Base-by-base conservation (phyloP, 1,140 invertebrate genomes). In the Chionoecetes opilio region DNA sequence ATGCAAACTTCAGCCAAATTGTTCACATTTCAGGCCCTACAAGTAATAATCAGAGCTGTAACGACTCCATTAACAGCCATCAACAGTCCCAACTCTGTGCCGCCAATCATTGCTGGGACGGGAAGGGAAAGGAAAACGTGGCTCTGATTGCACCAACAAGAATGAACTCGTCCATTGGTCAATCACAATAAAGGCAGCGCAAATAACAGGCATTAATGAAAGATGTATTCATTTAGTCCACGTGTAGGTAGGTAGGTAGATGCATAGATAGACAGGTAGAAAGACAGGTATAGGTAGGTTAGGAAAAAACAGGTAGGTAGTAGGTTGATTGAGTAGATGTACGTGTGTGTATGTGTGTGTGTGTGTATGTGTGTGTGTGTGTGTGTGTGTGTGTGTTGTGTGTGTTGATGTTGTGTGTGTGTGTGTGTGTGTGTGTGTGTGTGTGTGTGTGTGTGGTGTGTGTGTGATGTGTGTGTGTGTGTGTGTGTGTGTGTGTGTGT, bases 1-100 rank as follows among this genome's bases (percentile, higher is more conserved):
- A 95, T 95, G 94, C 94, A 95, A 95, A 95, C 94, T 95, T 91
- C 94, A 92, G 37, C 94, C 94, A 95, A 95, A 95, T 95, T 95
- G 94, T 95, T 95, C 94, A 95, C 94, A 95, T 95, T 95, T 95
- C 90, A 86, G 84, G 84, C 94, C 94, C 90, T 95, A 95, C 94
- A 95, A 95, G 94, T 95, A 95, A 95, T 95, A 95, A 95, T 95
- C 94, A 95, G 94, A 95, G 82, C 94, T 86, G 94, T 95, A 95
- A 95, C 94, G 94, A 95, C 94, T 95, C 94, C 34, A 95, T 92
- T 95, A 95, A 95, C 94, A 46, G 75, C 94, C 94, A 95, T 95
- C 94, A 95, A 92, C 94, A 92, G 94, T 92, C 87, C 94, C 89
- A 38, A 92, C 89, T 95, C 90, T n/a, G 90, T 34, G 46, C 94